Conservation (phyloP, 1,140 invertebrate genomes). For the Drosophila mauritiana region DNA sequence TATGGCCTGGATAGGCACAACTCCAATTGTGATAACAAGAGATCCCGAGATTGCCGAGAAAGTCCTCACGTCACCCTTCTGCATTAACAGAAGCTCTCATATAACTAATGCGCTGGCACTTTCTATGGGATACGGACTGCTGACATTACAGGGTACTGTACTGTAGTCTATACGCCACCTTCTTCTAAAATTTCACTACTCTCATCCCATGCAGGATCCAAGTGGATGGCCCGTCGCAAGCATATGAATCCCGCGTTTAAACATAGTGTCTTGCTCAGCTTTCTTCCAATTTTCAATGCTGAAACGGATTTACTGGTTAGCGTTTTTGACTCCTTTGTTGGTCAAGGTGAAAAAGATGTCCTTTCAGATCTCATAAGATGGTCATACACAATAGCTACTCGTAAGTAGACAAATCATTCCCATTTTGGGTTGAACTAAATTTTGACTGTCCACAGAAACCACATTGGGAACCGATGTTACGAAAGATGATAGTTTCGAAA, state of each 20-base stretch:
- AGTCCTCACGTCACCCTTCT: not conserved
- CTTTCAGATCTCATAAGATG: slow-evolving; percentile 32
- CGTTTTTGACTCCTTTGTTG: slow-evolving; percentile 27
- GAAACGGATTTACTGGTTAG: slow-evolving; percentile 30
- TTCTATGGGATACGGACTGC: not conserved
- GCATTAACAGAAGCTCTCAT: not conserved
- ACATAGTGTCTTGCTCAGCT: slow-evolving; percentile 55
- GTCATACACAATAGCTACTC: slow-evolving; percentile 38
- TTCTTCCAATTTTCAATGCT: slow-evolving; percentile 61
- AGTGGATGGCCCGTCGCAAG: slow-evolving; percentile 61
- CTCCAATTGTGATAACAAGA: not conserved
- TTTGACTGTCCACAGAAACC: slow-evolving; percentile 35
- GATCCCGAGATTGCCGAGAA: not conserved
- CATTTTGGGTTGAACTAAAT: too few relatives aligned
- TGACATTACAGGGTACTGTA: not conserved
- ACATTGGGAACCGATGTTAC: slow-evolving; percentile 51
- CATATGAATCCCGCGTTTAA: slow-evolving; percentile 57
- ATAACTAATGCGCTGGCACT: not conserved
- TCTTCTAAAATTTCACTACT: not conserved
- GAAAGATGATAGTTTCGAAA: slow-evolving; percentile 1
- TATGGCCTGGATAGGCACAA: not conserved
- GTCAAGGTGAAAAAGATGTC: slow-evolving; percentile 30
- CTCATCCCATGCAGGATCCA: slow-evolving; percentile 21
- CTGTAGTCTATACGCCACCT: not conserved
- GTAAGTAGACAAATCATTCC: slow-evolving; percentile 34